Evolutionary conservation across 2,888 invertebrate species (phyloP), one percentile per base, ranked within the genome.

Genomic region (Trachelus tabidus): DNA sequence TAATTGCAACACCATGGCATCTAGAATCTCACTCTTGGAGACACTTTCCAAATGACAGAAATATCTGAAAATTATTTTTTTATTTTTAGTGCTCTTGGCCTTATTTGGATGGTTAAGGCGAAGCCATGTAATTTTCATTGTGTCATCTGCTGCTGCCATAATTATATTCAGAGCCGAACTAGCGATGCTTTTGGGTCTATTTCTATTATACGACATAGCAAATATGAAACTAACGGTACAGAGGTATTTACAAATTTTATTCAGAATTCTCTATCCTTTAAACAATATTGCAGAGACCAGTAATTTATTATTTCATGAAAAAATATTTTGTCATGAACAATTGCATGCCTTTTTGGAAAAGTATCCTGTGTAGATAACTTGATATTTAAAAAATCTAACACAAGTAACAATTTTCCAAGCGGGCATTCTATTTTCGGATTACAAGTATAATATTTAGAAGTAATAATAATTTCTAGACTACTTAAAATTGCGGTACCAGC

Each of bases 91-190:
- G 71, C 92, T 99, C 77, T 92, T 97, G 86, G 97, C 98, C 34
- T 93, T 97, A 87, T 95, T 96, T 84, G 96, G 95, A 88, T 98
- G 98, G 98, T 91, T 99, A 80, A 94, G 94, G 83, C 95, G 96
- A 82, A 94, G 95, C 87, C 95, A 95, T 84, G 94, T 94, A 87
- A 93, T 93, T 84, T 98, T 98, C 89, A 94, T 98, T 75, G 94
- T 95, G 90, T 94, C 95, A 83, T 96, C 98, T n/a, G 98, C 97
- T 69, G 95, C 96, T 83, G 95, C 97, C 73, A 96, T 98, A 80
- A 93, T 99, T 79, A 95, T 99, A 89, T 98, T 99, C 91, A 94
- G 99, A 89, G 94, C 96, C 37, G 99, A 99, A 92, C 93, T 99
- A 79, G 95, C 95, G 4, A 93, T 99, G 89, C 94, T 98, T 83